A percentile compares a stretch with the other conserved stretches of the same genome.
Evolutionary conservation across 2,888 invertebrate genomes (phyloP).

Genomic region (Autographa gamma): DNA sequence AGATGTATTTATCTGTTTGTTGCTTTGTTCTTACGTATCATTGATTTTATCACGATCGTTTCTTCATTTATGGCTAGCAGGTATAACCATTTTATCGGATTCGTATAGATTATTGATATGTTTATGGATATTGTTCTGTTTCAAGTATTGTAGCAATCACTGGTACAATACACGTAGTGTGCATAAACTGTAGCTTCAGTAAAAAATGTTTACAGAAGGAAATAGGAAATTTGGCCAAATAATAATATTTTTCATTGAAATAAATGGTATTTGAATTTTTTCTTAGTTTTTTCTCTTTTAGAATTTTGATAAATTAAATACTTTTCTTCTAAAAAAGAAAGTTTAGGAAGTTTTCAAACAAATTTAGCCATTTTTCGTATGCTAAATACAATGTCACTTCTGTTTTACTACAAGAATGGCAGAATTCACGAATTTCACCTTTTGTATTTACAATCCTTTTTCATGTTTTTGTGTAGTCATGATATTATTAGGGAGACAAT

Average conservation of each 20-base stretch:
- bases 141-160: neutral
- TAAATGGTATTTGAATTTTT: too few relatives aligned
- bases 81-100: neutral
- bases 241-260: too few relatives aligned
- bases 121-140: neutral
- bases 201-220: too few relatives aligned
- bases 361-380: too few relatives aligned
- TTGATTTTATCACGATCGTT: slow-evolving; percentile 33
- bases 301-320: too few relatives aligned
- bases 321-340: too few relatives aligned
- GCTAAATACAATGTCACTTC: neutral
- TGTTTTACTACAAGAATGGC: neutral
- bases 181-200: too few relatives aligned
- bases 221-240: too few relatives aligned
- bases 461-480: neutral
- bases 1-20: slow-evolving; percentile 41
- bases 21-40: slow-evolving; percentile 32
- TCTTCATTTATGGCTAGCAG: slow-evolving; percentile 12
- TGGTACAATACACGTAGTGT: too few relatives aligned
- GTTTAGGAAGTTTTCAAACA: too few relatives aligned
- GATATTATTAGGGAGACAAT: neutral
- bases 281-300: too few relatives aligned
- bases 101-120: neutral
- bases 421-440: neutral
- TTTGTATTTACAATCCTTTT: neutral